These are phyloP conservation scores for Poecilia wingei DNA, from an alignment of 2,797 vertebrate genomes.

Conservation along the genomic window DNA sequence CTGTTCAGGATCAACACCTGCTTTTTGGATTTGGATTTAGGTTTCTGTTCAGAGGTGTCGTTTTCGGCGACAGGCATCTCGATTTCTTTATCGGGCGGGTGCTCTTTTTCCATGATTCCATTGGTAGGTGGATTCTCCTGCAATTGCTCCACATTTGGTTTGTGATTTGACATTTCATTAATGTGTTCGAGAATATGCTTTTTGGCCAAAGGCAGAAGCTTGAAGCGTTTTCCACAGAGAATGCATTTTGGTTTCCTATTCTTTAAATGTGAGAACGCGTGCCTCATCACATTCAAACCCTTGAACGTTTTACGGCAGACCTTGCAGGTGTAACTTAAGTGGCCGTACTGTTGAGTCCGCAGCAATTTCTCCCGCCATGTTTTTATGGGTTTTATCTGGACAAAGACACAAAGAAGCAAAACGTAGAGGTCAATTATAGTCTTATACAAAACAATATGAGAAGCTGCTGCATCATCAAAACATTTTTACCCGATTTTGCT, in stretches of 20 bases:
- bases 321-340: constrained; percentile 84
- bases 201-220: constrained; percentile 84
- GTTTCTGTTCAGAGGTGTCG: constrained; percentile 35
- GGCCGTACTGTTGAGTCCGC: constrained; percentile 60
- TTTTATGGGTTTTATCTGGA: constrained; percentile 54
- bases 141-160: constrained; percentile 16
- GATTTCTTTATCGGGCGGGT: constrained; percentile 24
- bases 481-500: background rate
- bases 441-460: background rate
- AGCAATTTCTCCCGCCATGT: constrained; percentile 56
- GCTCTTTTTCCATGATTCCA: constrained; percentile 34
- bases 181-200: constrained; percentile 92
- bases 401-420: background rate
- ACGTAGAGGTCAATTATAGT: background rate
- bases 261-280: constrained; percentile 91
- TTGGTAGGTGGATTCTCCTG: constrained; percentile 47
- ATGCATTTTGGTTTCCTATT: constrained; percentile 82
- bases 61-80: background rate
- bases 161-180: constrained; percentile 82
- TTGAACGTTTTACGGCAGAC: constrained; percentile 90
- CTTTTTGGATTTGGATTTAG: constrained; percentile 1
- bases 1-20: constrained; percentile 56
- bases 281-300: constrained; percentile 90
- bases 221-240: constrained; percentile 88
- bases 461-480: background rate